These are phyloP conservation scores for Battus philenor DNA, from an alignment of 1,140 invertebrate genomes.

Conservation along the genomic window DNA sequence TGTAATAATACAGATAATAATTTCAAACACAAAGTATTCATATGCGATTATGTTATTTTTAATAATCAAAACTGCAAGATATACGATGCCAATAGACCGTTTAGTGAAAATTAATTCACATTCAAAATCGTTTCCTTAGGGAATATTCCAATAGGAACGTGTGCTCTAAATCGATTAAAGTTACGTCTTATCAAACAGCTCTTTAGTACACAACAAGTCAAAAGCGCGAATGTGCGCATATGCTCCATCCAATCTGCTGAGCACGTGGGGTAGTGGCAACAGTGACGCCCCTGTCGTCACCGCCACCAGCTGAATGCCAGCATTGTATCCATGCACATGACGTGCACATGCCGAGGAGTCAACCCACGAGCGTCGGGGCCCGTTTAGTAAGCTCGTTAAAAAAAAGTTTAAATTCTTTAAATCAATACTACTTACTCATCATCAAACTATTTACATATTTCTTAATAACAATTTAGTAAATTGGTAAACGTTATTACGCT, in stretches of 20 bases:
- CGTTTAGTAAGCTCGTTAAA: too few relatives aligned
- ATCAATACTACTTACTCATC: background rate
- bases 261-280: constrained; percentile 42
- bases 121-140: too few relatives aligned
- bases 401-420: background rate
- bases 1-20: too few relatives aligned
- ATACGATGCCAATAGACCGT: too few relatives aligned
- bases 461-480: too few relatives aligned
- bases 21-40: too few relatives aligned
- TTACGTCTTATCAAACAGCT: constrained; percentile 27
- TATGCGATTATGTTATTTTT: too few relatives aligned
- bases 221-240: constrained; percentile 23
- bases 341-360: constrained; percentile 37
- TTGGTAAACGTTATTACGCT: too few relatives aligned
- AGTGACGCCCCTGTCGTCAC: constrained; percentile 29
- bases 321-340: constrained; percentile 48
- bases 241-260: constrained; percentile 41
- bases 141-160: too few relatives aligned
- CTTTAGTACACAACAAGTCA: constrained; percentile 8
- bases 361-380: background rate
- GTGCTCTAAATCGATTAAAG: constrained; percentile 40
- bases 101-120: too few relatives aligned
- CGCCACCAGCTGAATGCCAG: constrained; percentile 31
- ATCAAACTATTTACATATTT: too few relatives aligned
- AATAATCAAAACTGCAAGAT: too few relatives aligned